Conservation (phyloP, 2,113 vertebrate species). For the Abramis brama region DNA sequence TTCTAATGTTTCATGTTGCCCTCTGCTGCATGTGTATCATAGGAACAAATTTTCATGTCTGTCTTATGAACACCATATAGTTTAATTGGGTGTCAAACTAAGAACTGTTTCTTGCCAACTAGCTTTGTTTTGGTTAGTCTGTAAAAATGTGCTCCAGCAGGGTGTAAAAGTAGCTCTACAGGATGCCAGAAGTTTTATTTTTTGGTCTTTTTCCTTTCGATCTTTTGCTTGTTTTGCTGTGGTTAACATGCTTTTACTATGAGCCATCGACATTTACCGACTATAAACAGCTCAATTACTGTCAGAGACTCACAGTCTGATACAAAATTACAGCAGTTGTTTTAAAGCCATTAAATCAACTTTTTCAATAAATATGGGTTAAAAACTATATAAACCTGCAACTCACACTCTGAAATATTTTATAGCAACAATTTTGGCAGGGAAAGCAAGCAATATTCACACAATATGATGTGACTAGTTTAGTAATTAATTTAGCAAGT, state of each 20-base stretch:
- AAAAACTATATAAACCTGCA: background rate
- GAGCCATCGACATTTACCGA: background rate
- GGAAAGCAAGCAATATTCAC: background rate
- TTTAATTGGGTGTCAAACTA: background rate
- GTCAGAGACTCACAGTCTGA: background rate
- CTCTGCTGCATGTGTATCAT: background rate
- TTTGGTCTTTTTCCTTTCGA: background rate
- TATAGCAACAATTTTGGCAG: background rate
- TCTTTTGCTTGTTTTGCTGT: background rate
- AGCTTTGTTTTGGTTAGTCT: background rate
- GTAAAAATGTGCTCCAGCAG: background rate
- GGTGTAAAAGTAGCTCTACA: background rate
- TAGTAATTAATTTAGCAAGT: background rate
- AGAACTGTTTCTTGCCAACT: background rate
- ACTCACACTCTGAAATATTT: background rate
- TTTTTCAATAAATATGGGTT: background rate
- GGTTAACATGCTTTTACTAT: background rate
- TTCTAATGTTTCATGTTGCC: slow-evolving; percentile 26
- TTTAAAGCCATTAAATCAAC: background rate
- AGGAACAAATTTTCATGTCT: background rate
- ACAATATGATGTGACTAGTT: background rate
- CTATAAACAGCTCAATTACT: background rate
- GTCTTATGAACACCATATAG: background rate
- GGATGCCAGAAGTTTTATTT: background rate
- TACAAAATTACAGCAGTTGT: background rate